phyloP scores from a whole-genome alignment of 1,140 invertebrate species.

The Eupristina koningsbergeri region DNA sequence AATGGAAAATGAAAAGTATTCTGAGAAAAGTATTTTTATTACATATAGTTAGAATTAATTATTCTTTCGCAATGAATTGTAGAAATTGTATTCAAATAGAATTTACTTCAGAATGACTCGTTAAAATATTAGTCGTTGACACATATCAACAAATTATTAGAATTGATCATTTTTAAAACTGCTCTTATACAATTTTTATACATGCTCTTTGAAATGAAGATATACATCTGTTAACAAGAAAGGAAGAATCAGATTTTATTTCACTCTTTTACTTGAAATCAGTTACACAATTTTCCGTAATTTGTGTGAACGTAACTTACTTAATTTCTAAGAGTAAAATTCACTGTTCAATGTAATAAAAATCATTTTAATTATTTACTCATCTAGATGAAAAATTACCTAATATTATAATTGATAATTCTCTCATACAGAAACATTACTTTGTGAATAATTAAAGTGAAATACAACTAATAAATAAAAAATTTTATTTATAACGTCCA shows the following conservation, averaged over 20 bases:
- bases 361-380: background rate
- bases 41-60: no score
- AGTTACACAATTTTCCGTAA: background rate
- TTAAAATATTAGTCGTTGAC: background rate
- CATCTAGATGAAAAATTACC: no score
- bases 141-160: background rate
- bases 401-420: no score
- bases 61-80: no score
- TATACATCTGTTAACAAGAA: background rate
- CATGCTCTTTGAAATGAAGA: background rate
- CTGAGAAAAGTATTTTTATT: no score
- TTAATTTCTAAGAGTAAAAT: conserved; percentile 25
- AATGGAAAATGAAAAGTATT: no score
- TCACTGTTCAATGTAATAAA: background rate
- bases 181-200: background rate
- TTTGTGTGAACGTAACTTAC: conserved; percentile 24
- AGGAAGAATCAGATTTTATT: conserved; percentile 19
- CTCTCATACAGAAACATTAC: no score
- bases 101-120: background rate
- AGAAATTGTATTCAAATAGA: background rate
- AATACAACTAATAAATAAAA: no score
- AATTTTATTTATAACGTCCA: no score
- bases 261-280: conserved; percentile 1
- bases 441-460: no score
- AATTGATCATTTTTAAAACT: background rate